These are phyloP conservation scores for Diabrotica balteata DNA, from an alignment of 2,888 invertebrate genomes.

Conservation along the genomic window DNA sequence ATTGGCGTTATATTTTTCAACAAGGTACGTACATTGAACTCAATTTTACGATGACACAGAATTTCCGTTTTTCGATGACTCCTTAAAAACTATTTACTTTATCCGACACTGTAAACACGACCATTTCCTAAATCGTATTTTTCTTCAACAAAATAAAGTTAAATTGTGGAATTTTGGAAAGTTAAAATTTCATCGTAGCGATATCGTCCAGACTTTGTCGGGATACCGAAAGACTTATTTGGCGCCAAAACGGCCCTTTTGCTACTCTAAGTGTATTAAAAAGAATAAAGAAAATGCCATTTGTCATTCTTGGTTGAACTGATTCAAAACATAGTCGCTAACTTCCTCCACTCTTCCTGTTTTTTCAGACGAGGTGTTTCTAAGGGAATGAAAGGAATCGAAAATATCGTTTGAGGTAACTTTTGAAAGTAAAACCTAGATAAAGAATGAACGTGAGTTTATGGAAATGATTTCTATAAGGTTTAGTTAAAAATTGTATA, in stretches of 20 bases:
- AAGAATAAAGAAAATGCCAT: slow-evolving; percentile 21
- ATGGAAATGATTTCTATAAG: too few relatives aligned
- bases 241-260: slow-evolving; percentile 22
- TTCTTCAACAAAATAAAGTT: background rate
- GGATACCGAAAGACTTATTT: slow-evolving; percentile 12
- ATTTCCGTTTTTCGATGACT: too few relatives aligned
- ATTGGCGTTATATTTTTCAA: too few relatives aligned
- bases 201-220: slow-evolving; percentile 18
- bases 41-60: too few relatives aligned
- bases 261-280: slow-evolving; percentile 21
- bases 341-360: slow-evolving; percentile 1
- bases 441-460: too few relatives aligned
- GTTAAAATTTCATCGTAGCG: slow-evolving; percentile 13
- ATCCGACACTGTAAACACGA: too few relatives aligned
- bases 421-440: background rate
- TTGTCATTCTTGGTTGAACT: slow-evolving; percentile 24
- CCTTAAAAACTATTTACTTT: too few relatives aligned
- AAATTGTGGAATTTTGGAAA: slow-evolving; percentile 21
- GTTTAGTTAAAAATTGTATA: too few relatives aligned
- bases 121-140: too few relatives aligned
- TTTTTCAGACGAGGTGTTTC: slow-evolving; percentile 5
- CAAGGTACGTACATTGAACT: too few relatives aligned
- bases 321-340: slow-evolving; percentile 7
- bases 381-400: background rate
- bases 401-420: background rate